These are phyloP conservation scores for Silurus meridionalis DNA, from an alignment of 2,113 vertebrate species.

Conservation along the genomic window DNA sequence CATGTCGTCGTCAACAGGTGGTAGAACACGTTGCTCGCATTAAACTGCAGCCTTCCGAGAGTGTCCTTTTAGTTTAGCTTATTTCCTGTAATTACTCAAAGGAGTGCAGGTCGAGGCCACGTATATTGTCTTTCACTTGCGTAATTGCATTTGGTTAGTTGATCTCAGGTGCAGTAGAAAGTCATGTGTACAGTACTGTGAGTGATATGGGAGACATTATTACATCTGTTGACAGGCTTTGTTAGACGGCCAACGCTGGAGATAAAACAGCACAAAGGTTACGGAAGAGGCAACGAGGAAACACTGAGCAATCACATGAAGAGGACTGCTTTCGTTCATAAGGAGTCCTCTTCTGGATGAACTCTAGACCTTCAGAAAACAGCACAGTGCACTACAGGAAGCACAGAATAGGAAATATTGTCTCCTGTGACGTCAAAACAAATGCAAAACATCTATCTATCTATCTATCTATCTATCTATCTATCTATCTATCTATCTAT, in stretches of 20 bases:
- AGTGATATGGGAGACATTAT: constrained; percentile 39
- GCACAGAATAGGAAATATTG: neutral
- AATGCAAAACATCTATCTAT: neutral
- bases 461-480: neutral
- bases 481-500: neutral
- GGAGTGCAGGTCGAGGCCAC: constrained; percentile 35
- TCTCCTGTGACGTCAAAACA: neutral
- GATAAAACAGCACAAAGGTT: constrained; percentile 35
- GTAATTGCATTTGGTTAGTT: constrained; percentile 40
- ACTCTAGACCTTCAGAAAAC: neutral
- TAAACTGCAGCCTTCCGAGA: constrained; percentile 32
- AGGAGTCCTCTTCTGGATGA: neutral
- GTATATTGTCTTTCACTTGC: constrained; percentile 38
- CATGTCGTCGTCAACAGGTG: constrained; percentile 38
- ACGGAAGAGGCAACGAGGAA: constrained; percentile 15
- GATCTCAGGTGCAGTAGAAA: constrained; percentile 31
- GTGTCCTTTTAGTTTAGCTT: constrained; percentile 41
- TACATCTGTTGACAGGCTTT: constrained; percentile 37
- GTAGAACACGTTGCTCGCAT: constrained; percentile 44
- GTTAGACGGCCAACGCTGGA: constrained; percentile 12
- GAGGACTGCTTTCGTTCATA: neutral
- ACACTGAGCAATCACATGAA: constrained; percentile 1
- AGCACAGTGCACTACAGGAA: neutral
- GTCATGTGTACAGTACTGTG: constrained; percentile 11
- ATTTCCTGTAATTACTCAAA: constrained; percentile 57